Evolutionary conservation across 2,888 invertebrate species (phyloP).

Genomic region (Drosophila heteroneura): DNA sequence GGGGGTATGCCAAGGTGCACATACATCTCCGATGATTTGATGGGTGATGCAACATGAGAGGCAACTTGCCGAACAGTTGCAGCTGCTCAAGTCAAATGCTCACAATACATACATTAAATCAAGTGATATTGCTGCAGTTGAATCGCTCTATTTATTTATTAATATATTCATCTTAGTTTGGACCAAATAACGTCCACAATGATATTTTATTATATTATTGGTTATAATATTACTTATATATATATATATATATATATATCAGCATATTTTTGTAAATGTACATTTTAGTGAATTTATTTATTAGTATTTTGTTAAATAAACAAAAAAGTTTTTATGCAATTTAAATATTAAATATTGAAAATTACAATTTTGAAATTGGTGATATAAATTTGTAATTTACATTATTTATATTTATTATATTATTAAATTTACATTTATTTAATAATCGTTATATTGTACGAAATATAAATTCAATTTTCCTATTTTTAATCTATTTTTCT

Average conservation of each 20-base stretch:
- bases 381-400: background rate
- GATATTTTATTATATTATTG: background rate
- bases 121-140: background rate
- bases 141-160: background rate
- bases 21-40: slow-evolving; percentile 12
- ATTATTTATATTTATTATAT: background rate
- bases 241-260: too few relatives aligned
- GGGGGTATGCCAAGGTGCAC: slow-evolving; percentile 1
- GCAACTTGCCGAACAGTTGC: slow-evolving; percentile 14
- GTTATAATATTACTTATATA: background rate
- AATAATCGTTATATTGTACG: background rate
- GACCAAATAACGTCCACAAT: background rate
- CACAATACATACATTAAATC: background rate
- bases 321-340: background rate
- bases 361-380: background rate
- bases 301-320: background rate
- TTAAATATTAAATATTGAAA: background rate
- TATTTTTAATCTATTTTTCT: background rate
- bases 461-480: background rate
- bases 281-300: background rate
- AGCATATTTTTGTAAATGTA: background rate
- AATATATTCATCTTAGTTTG: background rate
- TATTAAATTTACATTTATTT: background rate
- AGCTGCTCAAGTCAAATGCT: slow-evolving; percentile 29
- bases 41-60: slow-evolving; percentile 30